Conservation (phyloP, 2,797 vertebrate genomes). For the Dallia pectoralis region DNA sequence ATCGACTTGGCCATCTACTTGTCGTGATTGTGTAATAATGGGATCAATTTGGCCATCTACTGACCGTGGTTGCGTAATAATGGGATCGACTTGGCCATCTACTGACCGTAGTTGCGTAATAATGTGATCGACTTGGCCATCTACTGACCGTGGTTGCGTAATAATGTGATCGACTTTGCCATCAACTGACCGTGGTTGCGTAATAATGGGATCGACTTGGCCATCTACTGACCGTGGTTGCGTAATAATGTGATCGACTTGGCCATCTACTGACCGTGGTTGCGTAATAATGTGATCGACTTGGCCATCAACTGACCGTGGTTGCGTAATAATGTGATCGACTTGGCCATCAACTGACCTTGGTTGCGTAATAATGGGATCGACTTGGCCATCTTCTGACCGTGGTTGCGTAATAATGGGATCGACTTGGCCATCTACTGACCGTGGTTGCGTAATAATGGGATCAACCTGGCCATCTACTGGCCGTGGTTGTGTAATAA, state of each 20-base stretch:
- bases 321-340: slow-evolving; percentile 40
- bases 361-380: slow-evolving; percentile 40
- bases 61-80: slow-evolving; percentile 43
- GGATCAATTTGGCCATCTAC: slow-evolving; percentile 19
- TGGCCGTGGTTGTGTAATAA: slow-evolving; percentile 42
- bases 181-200: slow-evolving; percentile 29
- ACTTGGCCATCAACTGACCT: slow-evolving; percentile 12
- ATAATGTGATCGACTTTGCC: slow-evolving; percentile 27
- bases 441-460: slow-evolving; percentile 41
- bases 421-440: slow-evolving; percentile 21
- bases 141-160: slow-evolving; percentile 35
- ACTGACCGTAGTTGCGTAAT: slow-evolving; percentile 37
- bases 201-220: slow-evolving; percentile 31
- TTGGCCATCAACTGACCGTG: slow-evolving; percentile 3
- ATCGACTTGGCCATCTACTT: slow-evolving; percentile 21
- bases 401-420: slow-evolving; percentile 38
- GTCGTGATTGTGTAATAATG: slow-evolving; percentile 40
- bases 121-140: slow-evolving; percentile 25
- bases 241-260: slow-evolving; percentile 34
- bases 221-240: slow-evolving; percentile 28
- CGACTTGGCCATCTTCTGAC: slow-evolving; percentile 15
- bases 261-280: slow-evolving; percentile 17
- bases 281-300: slow-evolving; percentile 38
- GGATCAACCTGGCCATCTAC: slow-evolving; percentile 19
- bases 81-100: slow-evolving; percentile 20